Conservation (phyloP, 1,140 invertebrate species). For the Heliothis virescens region DNA sequence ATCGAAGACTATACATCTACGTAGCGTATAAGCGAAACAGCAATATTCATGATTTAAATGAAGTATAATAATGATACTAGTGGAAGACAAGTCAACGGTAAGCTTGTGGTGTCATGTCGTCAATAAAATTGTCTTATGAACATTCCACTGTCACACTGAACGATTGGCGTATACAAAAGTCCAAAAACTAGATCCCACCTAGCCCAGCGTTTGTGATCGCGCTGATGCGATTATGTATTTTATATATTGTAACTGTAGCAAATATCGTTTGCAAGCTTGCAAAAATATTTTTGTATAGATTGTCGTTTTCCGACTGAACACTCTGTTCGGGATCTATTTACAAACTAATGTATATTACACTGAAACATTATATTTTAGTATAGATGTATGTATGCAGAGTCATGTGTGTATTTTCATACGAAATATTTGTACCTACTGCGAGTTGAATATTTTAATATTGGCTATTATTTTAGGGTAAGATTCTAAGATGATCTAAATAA, state of each 20-base stretch:
- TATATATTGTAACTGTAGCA: conserved; percentile 63
- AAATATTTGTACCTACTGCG: conserved; percentile 78
- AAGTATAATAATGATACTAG: conserved; percentile 39
- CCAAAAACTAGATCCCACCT: conserved; percentile 82
- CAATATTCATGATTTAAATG: conserved; percentile 30
- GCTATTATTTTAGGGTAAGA: conserved; percentile 82
- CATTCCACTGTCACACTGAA: conserved; percentile 79
- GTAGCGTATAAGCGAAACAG: conserved; percentile 37
- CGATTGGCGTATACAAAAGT: conserved; percentile 74
- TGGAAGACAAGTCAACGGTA: conserved; percentile 56
- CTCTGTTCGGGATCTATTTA: conserved; percentile 78
- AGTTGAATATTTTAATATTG: conserved; percentile 84
- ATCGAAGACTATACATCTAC: conserved; percentile 22
- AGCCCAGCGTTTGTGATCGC: conserved; percentile 63
- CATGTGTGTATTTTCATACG: conserved; percentile 84
- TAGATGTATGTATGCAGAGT: conserved; percentile 82
- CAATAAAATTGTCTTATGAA: conserved; percentile 64
- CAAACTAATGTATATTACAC: conserved; percentile 82
- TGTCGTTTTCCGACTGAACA: conserved; percentile 71
- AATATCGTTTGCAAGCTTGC: conserved; percentile 68
- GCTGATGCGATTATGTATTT: conserved; percentile 58
- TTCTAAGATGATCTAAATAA: conserved; percentile 73
- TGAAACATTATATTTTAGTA: conserved; percentile 82
- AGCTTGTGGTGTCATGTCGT: conserved; percentile 58
- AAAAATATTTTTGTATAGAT: conserved; percentile 83